Base-by-base conservation (phyloP, 1,140 invertebrate species). In the Rhyacophila brunnea region DNA sequence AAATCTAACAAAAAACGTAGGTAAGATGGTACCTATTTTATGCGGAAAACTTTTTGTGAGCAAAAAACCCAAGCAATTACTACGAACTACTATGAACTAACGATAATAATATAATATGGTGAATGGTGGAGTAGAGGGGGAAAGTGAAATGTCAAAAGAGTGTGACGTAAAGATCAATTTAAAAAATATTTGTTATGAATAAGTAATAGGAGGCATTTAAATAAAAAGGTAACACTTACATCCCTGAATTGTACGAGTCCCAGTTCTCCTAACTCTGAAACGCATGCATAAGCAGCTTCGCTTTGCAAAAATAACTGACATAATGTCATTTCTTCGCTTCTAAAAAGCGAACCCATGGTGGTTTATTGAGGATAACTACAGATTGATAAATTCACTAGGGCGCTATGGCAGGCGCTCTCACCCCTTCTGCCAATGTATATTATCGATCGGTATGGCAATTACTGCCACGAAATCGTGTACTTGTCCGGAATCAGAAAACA, bases 181-280 rank as follows among this genome's bases (percentile, higher is more conserved):
- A n/a, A n/a, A n/a, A n/a, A n/a, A n/a, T n/a, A n/a, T n/a, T n/a
- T n/a, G n/a, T n/a, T n/a, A n/a, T n/a, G n/a, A n/a, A n/a, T n/a
- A n/a, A n/a, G n/a, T n/a, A n/a, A 28, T 28, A 28, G 23, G 3
- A 28, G 23, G 9, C 4, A 28, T 28, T 5, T 5, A 28, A 28
- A 28, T 9, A 28, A 28, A 28, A 15, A 40, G 17, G 28, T 13
- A 42, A 56, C 70, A 78, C 90, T 90, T 81, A 95, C 91, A 80
- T 96, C 93, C 68, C 92, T 82, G 76, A 96, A 96, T 76, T 96
- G 92, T 7, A 95, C 93, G 20, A 95, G 80, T n/a, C 93, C 93
- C 55, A 95, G 80, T 81, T 96, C 93, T 53, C 93, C 93, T 9
- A 96, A 78, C 75, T 95, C 92, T 9, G 92, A 93, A 54, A 96